Conservation (phyloP, 2,888 invertebrate species). For the Geotrupes spiniger region DNA sequence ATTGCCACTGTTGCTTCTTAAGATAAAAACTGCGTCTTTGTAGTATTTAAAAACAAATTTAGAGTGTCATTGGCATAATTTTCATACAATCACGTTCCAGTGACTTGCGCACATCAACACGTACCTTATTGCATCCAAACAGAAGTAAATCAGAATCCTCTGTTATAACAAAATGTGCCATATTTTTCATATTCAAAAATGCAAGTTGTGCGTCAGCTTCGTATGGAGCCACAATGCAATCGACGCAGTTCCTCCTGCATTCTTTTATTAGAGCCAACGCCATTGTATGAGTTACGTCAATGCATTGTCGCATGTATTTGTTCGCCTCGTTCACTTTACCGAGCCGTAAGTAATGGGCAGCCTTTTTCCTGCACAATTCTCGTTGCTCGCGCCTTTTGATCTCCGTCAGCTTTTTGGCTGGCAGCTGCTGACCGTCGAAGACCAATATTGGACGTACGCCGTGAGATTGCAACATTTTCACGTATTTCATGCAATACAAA, state of each 20-base stretch:
- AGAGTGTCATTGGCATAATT: too few relatives aligned
- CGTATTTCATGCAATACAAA: constrained; percentile 86
- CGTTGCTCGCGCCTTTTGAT: constrained; percentile 74
- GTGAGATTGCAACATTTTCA: constrained; percentile 74
- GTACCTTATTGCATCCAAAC: constrained; percentile 92
- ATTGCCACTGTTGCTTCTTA: too few relatives aligned
- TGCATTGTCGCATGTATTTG: constrained; percentile 56
- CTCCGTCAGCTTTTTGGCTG: constrained; percentile 91
- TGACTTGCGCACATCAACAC: too few relatives aligned
- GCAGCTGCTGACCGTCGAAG: constrained; percentile 93
- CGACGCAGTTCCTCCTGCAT: constrained; percentile 75
- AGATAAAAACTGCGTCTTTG: too few relatives aligned
- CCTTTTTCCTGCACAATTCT: constrained; percentile 71
- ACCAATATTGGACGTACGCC: constrained; percentile 93
- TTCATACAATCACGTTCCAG: too few relatives aligned
- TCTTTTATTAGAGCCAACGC: constrained; percentile 82
- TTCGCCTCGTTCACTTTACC: constrained; percentile 64
- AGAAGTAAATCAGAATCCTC: constrained; percentile 96
- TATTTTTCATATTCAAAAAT: constrained; percentile 77
- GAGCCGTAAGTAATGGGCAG: constrained; percentile 73
- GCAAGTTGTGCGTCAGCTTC: constrained; percentile 98
- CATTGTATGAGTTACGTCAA: constrained; percentile 87
- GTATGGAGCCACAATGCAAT: constrained; percentile 95
- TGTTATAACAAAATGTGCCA: constrained; percentile 90
- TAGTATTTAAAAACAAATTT: too few relatives aligned